Evolutionary conservation across 2,797 vertebrate genomes (phyloP).

Genomic region (Halcyon badia): DNA sequence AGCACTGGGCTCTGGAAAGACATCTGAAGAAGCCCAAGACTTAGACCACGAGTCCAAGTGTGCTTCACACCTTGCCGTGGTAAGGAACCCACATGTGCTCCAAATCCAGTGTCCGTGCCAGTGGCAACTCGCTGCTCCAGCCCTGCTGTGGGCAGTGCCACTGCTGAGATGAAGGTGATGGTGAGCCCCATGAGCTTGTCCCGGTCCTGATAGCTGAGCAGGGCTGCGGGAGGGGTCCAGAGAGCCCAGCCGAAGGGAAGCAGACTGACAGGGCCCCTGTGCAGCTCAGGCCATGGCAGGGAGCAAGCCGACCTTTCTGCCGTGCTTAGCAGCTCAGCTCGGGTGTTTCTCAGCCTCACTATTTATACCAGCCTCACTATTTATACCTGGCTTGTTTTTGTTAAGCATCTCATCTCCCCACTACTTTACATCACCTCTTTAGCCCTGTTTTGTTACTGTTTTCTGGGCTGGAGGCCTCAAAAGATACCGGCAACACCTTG

Average conservation of each 20-base stretch:
- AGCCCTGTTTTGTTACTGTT: background rate
- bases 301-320: background rate
- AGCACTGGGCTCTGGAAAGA: background rate
- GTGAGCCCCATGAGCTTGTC: background rate
- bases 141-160: rapidly evolving
- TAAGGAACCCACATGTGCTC: rapidly evolving
- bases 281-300: background rate
- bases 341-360: background rate
- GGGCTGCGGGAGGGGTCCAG: background rate
- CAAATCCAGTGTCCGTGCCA: rapidly evolving
- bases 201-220: rapidly evolving
- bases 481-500: background rate
- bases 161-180: background rate
- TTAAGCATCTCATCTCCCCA: background rate
- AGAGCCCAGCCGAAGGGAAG: background rate
- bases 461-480: background rate
- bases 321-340: background rate
- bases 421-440: background rate
- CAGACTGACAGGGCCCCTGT: background rate
- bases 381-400: background rate
- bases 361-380: background rate
- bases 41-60: background rate
- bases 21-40: background rate
- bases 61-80: background rate
- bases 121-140: background rate